Evolutionary conservation across 2,888 invertebrate genomes (phyloP).

Genomic region (Pinctada fucata): DNA sequence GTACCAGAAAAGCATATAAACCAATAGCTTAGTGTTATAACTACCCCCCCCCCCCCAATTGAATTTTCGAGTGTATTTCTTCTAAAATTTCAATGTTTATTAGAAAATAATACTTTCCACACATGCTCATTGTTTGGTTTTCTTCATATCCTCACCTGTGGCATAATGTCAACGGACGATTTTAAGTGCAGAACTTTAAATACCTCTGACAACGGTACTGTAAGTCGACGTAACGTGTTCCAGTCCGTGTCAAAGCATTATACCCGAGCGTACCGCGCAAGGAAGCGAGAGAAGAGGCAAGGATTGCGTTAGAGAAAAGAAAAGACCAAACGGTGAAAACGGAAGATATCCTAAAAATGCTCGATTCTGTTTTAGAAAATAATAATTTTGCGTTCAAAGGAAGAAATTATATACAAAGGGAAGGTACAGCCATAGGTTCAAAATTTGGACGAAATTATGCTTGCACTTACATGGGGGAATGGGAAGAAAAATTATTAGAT

Average conservation of each 20-base stretch:
- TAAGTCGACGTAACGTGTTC: too few species aligned
- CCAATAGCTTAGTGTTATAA: too few species aligned
- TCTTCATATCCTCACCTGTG: too few species aligned
- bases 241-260: slow-evolving; percentile 13
- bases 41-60: too few species aligned
- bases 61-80: too few species aligned
- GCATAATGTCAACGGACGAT: too few species aligned
- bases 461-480: slow-evolving; percentile 9
- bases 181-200: too few species aligned
- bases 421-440: slow-evolving; percentile 6
- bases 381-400: slow-evolving; percentile 7
- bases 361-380: slow-evolving; percentile 8
- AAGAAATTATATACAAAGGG: slow-evolving; percentile 8
- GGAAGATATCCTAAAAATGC: slow-evolving; percentile 10
- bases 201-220: too few species aligned
- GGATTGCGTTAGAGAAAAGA: slow-evolving; percentile 1
- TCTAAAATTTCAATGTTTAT: too few species aligned
- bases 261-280: slow-evolving; percentile 12
- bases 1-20: too few species aligned
- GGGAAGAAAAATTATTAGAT: neutral
- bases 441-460: slow-evolving; percentile 10
- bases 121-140: too few species aligned
- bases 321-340: slow-evolving; percentile 2
- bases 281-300: neutral
- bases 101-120: too few species aligned